Evolutionary conservation across 2,888 invertebrate species (phyloP).

Genomic region (Acanthopleura granulata): DNA sequence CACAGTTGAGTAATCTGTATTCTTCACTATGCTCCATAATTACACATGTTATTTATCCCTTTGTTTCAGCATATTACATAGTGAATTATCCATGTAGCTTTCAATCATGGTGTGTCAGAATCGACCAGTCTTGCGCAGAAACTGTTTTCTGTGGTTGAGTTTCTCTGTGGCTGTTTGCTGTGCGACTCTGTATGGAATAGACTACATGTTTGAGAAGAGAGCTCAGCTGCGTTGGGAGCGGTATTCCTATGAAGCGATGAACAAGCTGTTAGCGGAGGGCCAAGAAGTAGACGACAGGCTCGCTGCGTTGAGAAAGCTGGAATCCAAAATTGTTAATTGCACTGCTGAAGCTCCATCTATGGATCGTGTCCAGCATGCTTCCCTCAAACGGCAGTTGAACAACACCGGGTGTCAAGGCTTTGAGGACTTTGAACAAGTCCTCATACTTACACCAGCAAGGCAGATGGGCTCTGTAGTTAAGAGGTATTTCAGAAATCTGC

Average conservation of each 20-base stretch:
- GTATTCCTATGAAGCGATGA: not conserved
- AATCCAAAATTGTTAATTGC: not conserved
- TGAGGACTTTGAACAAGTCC: conserved; percentile 12
- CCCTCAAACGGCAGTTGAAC: not conserved
- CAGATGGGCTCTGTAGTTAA: conserved; percentile 29
- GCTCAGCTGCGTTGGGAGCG: not conserved
- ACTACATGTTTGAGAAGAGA: not conserved
- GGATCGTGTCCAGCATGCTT: not conserved
- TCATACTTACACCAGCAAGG: conserved; percentile 39
- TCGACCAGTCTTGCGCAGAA: not conserved
- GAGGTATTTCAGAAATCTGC: conserved; percentile 34
- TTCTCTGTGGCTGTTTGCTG: not conserved
- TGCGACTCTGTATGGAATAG: not conserved
- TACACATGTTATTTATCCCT: too few relatives aligned
- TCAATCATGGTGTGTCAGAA: too few relatives aligned
- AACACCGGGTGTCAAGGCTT: not conserved
- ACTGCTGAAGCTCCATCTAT: not conserved
- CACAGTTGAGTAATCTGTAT: too few relatives aligned
- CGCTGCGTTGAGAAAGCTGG: not conserved
- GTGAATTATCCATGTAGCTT: too few relatives aligned
- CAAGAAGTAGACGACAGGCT: not conserved
- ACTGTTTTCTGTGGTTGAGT: not conserved
- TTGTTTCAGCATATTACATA: too few relatives aligned
- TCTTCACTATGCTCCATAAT: too few relatives aligned
- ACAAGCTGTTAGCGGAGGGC: not conserved